A percentile compares a stretch with the other conserved stretches of the same genome.
Evolutionary conservation across 2,113 vertebrate species (phyloP).

Genomic region (Macquaria ambigua): DNA sequence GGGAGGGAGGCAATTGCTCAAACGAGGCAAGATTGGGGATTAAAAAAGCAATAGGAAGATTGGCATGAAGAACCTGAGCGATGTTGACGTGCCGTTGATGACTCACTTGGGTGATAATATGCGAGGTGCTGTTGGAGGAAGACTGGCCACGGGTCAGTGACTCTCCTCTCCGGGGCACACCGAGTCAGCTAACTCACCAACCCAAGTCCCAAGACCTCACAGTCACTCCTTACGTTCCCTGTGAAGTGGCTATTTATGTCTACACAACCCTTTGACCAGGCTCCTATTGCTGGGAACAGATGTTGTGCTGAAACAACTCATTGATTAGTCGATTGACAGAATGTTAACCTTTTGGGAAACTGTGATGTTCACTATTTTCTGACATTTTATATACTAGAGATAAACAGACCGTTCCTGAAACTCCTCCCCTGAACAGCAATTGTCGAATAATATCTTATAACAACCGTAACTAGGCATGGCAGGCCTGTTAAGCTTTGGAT

Average conservation of each 20-base stretch:
- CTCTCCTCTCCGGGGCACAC: constrained; percentile 26
- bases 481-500: background rate
- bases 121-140: constrained; percentile 49
- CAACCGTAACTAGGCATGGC: background rate
- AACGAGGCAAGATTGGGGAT: constrained; percentile 55
- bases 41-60: constrained; percentile 61
- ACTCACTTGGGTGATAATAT: constrained; percentile 73
- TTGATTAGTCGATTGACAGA: background rate
- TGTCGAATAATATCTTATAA: background rate
- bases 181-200: constrained; percentile 39
- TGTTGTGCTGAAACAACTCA: background rate
- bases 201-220: constrained; percentile 20
- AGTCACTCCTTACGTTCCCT: background rate
- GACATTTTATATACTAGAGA: background rate
- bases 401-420: background rate
- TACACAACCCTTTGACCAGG: background rate
- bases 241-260: constrained; percentile 31
- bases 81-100: constrained; percentile 66
- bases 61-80: constrained; percentile 61
- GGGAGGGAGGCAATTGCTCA: constrained; percentile 44
- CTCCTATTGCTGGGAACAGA: background rate
- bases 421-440: background rate
- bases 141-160: constrained; percentile 63
- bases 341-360: background rate
- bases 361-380: background rate